Conservation (phyloP, 2,888 invertebrate species). For the Encarsia formosa region DNA sequence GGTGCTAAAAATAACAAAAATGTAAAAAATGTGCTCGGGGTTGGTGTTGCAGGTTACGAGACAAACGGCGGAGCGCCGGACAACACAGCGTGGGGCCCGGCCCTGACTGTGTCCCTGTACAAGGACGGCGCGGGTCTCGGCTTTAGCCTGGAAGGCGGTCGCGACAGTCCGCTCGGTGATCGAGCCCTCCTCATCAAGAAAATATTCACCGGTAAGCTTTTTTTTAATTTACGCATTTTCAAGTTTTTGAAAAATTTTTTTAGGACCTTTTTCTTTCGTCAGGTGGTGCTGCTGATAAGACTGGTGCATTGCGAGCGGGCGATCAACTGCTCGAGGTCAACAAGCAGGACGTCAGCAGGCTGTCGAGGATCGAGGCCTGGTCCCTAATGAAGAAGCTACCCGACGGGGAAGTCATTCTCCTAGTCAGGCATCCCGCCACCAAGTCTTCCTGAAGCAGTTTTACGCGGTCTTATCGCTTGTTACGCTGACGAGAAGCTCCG, state of each 20-base stretch:
- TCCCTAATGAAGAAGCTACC: slow-evolving; percentile 85
- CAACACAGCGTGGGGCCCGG: slow-evolving; percentile 57
- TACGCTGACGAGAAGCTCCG: neutral
- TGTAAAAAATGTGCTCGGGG: too few species aligned
- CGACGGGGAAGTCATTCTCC: slow-evolving; percentile 73
- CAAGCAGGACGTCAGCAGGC: slow-evolving; percentile 71
- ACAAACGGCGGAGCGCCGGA: slow-evolving; percentile 42
- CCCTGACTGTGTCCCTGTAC: slow-evolving; percentile 55
- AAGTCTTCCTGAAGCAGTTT: slow-evolving; percentile 50
- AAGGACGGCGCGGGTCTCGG: slow-evolving; percentile 87
- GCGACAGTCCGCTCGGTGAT: slow-evolving; percentile 86
- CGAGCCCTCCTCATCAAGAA: slow-evolving; percentile 86
- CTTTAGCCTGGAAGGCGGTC: slow-evolving; percentile 91
- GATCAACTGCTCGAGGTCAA: slow-evolving; percentile 85
- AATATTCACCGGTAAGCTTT: slow-evolving; percentile 83
- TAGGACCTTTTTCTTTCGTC: slow-evolving; percentile 9
- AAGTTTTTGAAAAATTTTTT: neutral
- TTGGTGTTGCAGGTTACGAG: slow-evolving; percentile 40
- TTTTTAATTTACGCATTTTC: too few species aligned
- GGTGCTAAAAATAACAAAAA: too few species aligned
- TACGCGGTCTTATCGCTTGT: neutral
- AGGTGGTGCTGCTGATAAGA: slow-evolving; percentile 89
- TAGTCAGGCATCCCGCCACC: slow-evolving; percentile 54
- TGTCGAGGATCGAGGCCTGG: slow-evolving; percentile 94
- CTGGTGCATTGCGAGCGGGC: slow-evolving; percentile 75